Conservation (phyloP, 2,113 vertebrate species). For the Rallus limicola region DNA sequence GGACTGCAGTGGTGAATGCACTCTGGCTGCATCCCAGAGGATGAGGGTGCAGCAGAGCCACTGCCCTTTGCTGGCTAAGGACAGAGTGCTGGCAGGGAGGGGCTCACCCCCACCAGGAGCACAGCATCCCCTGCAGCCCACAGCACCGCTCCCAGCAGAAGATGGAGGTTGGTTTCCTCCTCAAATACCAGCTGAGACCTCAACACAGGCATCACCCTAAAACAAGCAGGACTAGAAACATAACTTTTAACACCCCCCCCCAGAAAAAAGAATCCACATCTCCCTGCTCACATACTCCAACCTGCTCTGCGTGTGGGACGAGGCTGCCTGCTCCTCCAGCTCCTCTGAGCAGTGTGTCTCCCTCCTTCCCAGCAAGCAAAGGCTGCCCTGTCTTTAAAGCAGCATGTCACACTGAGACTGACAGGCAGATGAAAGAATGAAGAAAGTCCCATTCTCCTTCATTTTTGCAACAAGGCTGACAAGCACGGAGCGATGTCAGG, state of each 20-base stretch:
- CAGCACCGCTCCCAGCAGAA: background rate
- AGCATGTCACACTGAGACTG: background rate
- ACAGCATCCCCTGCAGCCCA: background rate
- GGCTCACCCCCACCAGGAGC: background rate
- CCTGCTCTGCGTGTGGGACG: background rate
- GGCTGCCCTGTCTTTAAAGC: background rate
- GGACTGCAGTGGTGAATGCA: accelerated
- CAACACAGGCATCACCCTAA: background rate
- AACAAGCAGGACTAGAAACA: background rate
- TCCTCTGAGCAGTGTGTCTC: background rate
- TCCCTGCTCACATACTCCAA: background rate
- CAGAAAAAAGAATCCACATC: background rate
- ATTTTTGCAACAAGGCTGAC: background rate
- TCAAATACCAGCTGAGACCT: background rate
- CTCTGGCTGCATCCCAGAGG: background rate
- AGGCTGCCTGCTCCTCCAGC: background rate
- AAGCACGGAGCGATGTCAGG: background rate
- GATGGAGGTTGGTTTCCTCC: background rate
- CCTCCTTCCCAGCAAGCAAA: background rate
- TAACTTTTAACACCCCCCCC: too few relatives aligned
- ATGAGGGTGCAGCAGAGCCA: background rate
- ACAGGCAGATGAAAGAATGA: slow-evolving; percentile 28
- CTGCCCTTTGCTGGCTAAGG: background rate
- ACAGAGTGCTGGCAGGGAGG: accelerated
- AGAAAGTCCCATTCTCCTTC: slow-evolving; percentile 42